Base-by-base conservation (phyloP, 2,888 invertebrate genomes). In the Lasioglossum marginatum region DNA sequence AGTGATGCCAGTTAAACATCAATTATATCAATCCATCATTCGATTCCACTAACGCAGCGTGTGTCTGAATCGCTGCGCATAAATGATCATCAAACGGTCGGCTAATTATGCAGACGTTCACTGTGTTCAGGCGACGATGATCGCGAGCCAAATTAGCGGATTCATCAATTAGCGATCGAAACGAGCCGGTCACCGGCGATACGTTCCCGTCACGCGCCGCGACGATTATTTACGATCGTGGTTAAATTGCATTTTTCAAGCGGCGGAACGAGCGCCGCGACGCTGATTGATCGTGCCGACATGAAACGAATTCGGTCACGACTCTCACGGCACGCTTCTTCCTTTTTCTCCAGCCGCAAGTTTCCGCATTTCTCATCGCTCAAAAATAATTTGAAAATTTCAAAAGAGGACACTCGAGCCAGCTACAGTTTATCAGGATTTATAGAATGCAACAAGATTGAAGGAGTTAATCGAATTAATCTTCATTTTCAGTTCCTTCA, bases 231-330 rank as follows among this genome's bases (percentile, higher is more conserved):
- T 87, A 86, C 83, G 83, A 81, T 73, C 78, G 79, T 71, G 78
- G 48, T 84, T 57, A 68, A 66, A 87, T 81, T 81, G 80, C 81
- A 77, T 86, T 87, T 87, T 87, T 84, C 81, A 70, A 83, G 70
- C 82, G 43, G 63, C 73, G 77, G 40, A 71, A 48, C 78, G 72
- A 76, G 74, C 34, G 37, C 37, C 70, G 70, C 70, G 52, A 70
- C 75, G 86, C 90, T 91, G 87, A 91, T 88, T 86, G 90, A 88
- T 91, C 87, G 77, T 70, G 40, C 66, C 45, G 37, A 77, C 76
- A 60, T 71, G 78, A 80, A 71, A 82, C 72, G 77, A 70, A 77
- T 77, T 70, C 48, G 4, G n/a, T 34, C 45, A n/a, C 48, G 48
- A 68, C 27, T 23, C 68, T 10, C 34, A 1, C 34, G 23, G 8